Evolutionary conservation across 1,140 invertebrate genomes (phyloP).

Genomic region (Drosophila santomea): DNA sequence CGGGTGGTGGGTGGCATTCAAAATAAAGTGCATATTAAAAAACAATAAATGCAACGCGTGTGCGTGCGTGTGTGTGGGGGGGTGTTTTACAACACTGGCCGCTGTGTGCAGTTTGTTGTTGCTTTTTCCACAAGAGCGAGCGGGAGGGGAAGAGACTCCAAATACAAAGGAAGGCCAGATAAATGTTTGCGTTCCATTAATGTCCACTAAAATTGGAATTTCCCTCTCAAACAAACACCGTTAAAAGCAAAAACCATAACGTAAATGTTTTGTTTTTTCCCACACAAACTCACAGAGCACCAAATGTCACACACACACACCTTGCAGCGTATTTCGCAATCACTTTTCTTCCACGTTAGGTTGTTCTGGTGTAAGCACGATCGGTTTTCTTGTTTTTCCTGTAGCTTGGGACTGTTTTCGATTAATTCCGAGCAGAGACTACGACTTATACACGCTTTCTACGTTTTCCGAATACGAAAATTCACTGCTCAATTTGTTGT

Average conservation of each 20-base stretch:
- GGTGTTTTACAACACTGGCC: slow-evolving; percentile 61
- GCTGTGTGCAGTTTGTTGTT: slow-evolving; percentile 47
- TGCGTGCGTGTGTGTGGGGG: slow-evolving; percentile 23
- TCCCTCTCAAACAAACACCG: slow-evolving; percentile 1
- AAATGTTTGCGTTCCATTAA: slow-evolving; percentile 10
- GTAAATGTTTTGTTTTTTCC: slow-evolving; percentile 22
- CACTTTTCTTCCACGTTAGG: slow-evolving; percentile 49
- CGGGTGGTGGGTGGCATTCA: slow-evolving; percentile 24
- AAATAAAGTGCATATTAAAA: slow-evolving; percentile 63
- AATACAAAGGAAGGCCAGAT: slow-evolving; percentile 37
- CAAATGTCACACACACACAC: slow-evolving; percentile 13
- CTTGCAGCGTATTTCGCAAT: slow-evolving; percentile 66
- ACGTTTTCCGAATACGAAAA: slow-evolving; percentile 68
- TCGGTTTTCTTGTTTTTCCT: slow-evolving; percentile 5
- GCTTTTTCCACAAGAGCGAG: slow-evolving; percentile 8
- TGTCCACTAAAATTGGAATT: background rate
- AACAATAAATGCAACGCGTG: slow-evolving; percentile 44
- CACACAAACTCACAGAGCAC: slow-evolving; percentile 4
- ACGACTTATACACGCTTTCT: slow-evolving; percentile 42
- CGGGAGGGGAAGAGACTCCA: background rate
- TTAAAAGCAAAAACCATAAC: slow-evolving; percentile 3
- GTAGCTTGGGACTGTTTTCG: background rate
- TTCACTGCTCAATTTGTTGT: slow-evolving; percentile 64
- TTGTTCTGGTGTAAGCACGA: slow-evolving; percentile 3
- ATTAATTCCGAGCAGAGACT: slow-evolving; percentile 7